Evolutionary conservation across 2,888 invertebrate species (phyloP).

Genomic region (Acrobeloides nanus): DNA sequence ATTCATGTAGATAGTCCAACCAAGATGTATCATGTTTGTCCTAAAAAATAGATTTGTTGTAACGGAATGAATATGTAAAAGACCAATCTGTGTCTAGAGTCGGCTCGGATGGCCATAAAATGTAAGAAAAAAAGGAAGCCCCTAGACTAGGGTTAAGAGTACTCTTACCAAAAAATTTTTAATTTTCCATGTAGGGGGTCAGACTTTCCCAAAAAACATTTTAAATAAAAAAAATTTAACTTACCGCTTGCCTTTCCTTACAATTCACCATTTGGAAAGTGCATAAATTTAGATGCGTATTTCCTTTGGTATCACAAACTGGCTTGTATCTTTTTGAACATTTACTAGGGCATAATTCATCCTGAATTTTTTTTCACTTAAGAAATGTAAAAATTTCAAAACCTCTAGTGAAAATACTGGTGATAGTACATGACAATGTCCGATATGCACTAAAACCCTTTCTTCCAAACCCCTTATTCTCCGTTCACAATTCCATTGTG

Average conservation of each 20-base stretch:
- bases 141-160: too few relatives aligned
- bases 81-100: too few relatives aligned
- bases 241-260: constrained; percentile 25
- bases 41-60: constrained; percentile 12
- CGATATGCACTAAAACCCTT: constrained; percentile 40
- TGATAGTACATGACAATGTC: constrained; percentile 32
- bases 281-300: constrained; percentile 47
- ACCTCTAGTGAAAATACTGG: constrained; percentile 30
- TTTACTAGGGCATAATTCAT: constrained; percentile 28
- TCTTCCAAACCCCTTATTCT: constrained; percentile 26
- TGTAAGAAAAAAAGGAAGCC: too few relatives aligned
- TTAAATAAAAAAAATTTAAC: background rate
- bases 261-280: constrained; percentile 44
- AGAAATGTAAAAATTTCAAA: constrained; percentile 17
- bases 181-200: too few relatives aligned
- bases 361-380: constrained; percentile 13
- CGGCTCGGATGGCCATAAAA: too few relatives aligned
- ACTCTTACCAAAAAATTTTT: too few relatives aligned
- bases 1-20: constrained; percentile 13
- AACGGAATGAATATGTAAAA: constrained; percentile 2
- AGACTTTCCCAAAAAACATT: constrained; percentile 2
- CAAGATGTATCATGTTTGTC: constrained; percentile 13
- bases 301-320: constrained; percentile 38
- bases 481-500: constrained; percentile 41
- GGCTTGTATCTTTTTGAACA: constrained; percentile 33